Percentiles rank a stretch among this genome's conserved stretches.
Conservation (phyloP, 2,113 vertebrate species). For the Dipodomys merriami region DNA sequence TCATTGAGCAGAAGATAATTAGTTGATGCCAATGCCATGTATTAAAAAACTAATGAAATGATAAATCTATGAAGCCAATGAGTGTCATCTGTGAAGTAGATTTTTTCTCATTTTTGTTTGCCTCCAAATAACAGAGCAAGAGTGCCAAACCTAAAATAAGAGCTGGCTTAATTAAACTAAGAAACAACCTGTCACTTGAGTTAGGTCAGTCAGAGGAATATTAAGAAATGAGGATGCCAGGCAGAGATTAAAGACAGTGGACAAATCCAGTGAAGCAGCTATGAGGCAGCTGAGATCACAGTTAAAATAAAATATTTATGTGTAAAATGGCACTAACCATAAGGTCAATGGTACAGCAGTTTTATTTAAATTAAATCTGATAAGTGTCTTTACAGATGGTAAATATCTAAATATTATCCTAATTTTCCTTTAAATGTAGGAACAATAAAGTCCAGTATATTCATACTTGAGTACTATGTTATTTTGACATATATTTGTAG, state of each 20-base stretch:
- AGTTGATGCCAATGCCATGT: background rate
- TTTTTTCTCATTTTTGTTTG: background rate
- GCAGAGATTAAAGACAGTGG: background rate
- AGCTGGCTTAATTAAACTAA: background rate
- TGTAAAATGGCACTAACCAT: conserved; percentile 15
- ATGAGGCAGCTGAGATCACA: accelerated
- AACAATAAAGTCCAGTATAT: background rate
- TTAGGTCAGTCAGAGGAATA: background rate
- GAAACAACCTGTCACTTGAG: no score
- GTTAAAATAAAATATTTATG: background rate
- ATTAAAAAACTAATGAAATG: background rate
- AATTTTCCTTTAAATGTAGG: background rate
- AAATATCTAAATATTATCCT: background rate
- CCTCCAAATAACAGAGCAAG: background rate
- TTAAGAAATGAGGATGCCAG: background rate
- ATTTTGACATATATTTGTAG: background rate
- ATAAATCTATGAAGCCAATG: background rate
- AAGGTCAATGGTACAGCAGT: background rate
- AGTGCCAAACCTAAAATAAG: background rate
- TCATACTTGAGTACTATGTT: background rate
- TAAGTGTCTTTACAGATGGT: background rate
- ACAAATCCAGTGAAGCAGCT: background rate
- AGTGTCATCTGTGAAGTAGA: background rate
- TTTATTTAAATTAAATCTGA: background rate
- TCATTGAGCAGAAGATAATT: no score